phyloP scores from a whole-genome alignment of 2,797 vertebrate genomes.

The Megalops cyprinoides region DNA sequence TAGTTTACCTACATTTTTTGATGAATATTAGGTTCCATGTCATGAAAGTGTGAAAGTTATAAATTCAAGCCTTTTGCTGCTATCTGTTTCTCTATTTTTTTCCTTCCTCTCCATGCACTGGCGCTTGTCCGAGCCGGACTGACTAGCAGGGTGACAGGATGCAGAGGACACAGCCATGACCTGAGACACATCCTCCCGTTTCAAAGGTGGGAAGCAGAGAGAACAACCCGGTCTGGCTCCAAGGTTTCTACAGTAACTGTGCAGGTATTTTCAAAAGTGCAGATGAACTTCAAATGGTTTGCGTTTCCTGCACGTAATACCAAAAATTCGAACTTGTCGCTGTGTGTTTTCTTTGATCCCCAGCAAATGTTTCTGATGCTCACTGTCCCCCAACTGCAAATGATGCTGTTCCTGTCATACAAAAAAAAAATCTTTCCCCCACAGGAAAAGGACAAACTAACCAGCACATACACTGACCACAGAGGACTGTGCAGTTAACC shows the following conservation, averaged over 20 bases:
- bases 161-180: conserved; percentile 30
- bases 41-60: not conserved
- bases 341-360: not conserved
- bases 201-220: conserved; percentile 39
- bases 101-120: not conserved
- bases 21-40: not conserved
- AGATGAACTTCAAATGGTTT: not conserved
- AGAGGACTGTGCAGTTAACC: conserved; percentile 37
- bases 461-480: conserved; percentile 23
- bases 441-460: conserved; percentile 26
- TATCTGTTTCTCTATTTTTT: conserved; percentile 9
- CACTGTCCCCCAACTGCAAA: conserved; percentile 19
- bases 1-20: not conserved
- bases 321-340: not conserved
- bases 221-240: not conserved
- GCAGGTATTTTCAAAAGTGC: conserved; percentile 6
- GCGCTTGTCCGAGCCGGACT: not conserved
- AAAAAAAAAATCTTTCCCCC: conserved; percentile 17
- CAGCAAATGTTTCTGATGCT: not conserved
- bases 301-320: not conserved
- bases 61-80: not conserved
- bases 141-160: conserved; percentile 36
- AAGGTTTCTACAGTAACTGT: not conserved
- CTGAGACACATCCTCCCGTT: conserved; percentile 40
- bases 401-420: not conserved